Base-by-base conservation (phyloP, 92 coral and sea anemone species). In the Meandrina meandrites region DNA sequence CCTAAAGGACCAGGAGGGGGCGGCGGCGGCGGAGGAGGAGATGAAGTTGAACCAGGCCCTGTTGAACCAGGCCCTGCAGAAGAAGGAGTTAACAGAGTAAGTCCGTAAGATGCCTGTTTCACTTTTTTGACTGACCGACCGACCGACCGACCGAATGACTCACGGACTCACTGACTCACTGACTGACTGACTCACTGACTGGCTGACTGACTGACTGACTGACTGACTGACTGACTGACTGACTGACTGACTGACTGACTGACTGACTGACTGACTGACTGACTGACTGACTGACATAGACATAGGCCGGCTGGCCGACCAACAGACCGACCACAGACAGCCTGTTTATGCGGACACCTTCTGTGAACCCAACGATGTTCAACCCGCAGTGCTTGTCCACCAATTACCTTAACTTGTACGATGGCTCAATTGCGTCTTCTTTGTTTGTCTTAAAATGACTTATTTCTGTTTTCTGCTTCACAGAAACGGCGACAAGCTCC, bases 401-500 rank as follows among this genome's bases (percentile, higher is more conserved):
- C 45, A 40, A 40, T 40, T 2, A 40, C n/a, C n/a, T 40, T 40
- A 57, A 19, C 66, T 4, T 7, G 5, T 56, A 56, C 1, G 24
- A 60, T 4, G 4, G 9, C 53, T 9, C 53, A 48, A 24, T 27
- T 13, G 19, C 5, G 12, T 37, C 27, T 10, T 19, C 78, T 34
- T 73, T 35, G 8, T 32, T 31, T 30, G 68, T 58, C 12, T 51
- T 74, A 27, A 66, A 9, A 27, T 51, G 18, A 13, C 54, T 34
- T 48, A 68, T 24, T 51, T 9, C 11, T 71, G 8, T 24, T 60
- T 42, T 42, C 47, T 60, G 18, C 24, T 64, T 66, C 18, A 50
- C 82, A 85, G 88, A 85, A 35, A 66, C 82, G 88, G 42, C 82
- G 88, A 85, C 64, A 82, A 12, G 88, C 31, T 57, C n/a, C 42